Evolutionary conservation across 2,888 invertebrate genomes (phyloP), one percentile per base, ranked within the genome.

Genomic region (Trilocha varians): DNA sequence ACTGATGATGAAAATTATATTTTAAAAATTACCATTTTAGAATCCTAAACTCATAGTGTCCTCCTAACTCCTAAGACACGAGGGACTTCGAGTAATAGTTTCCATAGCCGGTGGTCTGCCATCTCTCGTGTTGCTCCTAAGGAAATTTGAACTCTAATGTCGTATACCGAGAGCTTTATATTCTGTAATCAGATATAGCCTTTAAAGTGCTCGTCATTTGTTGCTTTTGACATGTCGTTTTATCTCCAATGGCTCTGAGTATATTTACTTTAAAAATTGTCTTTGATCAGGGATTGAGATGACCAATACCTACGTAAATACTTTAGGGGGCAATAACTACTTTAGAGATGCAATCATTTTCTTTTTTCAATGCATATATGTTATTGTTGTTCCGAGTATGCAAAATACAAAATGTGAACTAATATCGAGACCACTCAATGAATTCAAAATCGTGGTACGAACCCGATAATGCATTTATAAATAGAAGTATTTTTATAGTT

Each of bases 221-320:
- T 57, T 75, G 77, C 53, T 66, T 56, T 65, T 72, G 78, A 78
- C 77, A 63, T 70, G 51, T 56, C 57, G 45, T 69, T 74, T 70
- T 62, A 60, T 62, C 62, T 62, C 54, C 49, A 53, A 52, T 50
- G 47, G 49, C 48, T 60, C 53, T 52, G 44, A 52, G 45, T 51
- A 55, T 58, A 57, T 60, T 58, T 55, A 49, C 48, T 55, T 53
- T 49, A 43, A 43, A 52, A 35, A 37, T 36, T 14, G 39, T 43
- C 57, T 66, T 62, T 63, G 62, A 63, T 64, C 57, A 45, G 36
- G 25, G 41, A 35, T 18, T 43, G 36, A 34, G 39, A 25, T 13
- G 36, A 40, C 16, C 13, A 41, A 16, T 41, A 13, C 8, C 11
- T 25, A 25, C 11, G 25, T 25, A 9, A 25, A 11, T 25, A 25